Evolutionary conservation across 2,797 vertebrate genomes (phyloP), one percentile per base, ranked within the genome.

Genomic region (Danio choprae): DNA sequence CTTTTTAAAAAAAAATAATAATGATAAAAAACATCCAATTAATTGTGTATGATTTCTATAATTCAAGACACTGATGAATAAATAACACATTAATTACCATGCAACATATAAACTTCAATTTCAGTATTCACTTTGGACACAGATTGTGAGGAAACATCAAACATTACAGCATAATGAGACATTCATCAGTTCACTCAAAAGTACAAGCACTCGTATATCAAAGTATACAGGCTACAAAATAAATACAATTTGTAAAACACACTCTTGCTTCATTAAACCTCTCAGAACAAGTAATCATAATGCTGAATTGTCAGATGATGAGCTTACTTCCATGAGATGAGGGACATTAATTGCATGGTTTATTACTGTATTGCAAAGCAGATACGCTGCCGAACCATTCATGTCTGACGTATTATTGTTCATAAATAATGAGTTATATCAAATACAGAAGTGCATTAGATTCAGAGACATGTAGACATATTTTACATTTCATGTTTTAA

Each of bases 21-120:
- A 36, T 71, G 44, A 67, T 48, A 44, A 76, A 22, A 43, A n/a
- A 12, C 5, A 29, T 51, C 16, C n/a, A 9, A 43, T 44, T 36
- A 7, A 43, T 36, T 22, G 36, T 3, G 29, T 29, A 29, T 29
- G 29, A 29, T 29, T 44, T n/a, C 50, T 44, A 41, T 29, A 44
- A 51, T 18, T 18, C 51, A 55, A 56, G 63, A 74, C 44, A 53
- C 22, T 41, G 13, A 71, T 18, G 48, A 64, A 83, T 67, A 46
- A 77, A 20, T 55, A 68, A 82, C 58, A 58, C 56, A 83, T 64
- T 69, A 7, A 50, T 29, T 63, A 36, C 18, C 65, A 71, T 74
- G 73, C 48, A 43, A 76, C 77, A 75, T 18, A 79, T 36, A 84
- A 73, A 77, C 71, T 65, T 59, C 8, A 76, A 44, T 36, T 40